Evolutionary conservation across 2,797 vertebrate genomes (phyloP).

Genomic region (Spheniscus humboldti): DNA sequence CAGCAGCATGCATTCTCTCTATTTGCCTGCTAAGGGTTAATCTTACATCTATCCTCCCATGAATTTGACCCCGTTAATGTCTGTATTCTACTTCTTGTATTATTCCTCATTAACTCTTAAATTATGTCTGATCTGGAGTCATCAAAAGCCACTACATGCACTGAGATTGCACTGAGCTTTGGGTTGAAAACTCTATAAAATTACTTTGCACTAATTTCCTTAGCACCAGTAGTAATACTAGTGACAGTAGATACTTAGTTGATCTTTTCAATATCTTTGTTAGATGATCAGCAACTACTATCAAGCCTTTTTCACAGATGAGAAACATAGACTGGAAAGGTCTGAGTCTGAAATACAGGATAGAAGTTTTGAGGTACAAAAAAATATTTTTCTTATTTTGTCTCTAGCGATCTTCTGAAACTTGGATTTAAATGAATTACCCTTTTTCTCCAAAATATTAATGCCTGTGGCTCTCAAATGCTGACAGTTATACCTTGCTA

Average conservation of each 20-base stretch:
- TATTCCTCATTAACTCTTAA: constrained; percentile 30
- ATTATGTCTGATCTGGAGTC: not conserved
- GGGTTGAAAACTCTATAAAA: not conserved
- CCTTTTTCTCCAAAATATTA: not conserved
- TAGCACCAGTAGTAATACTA: not conserved
- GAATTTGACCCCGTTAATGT: not conserved
- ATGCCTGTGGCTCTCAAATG: not conserved
- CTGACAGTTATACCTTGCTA: not conserved
- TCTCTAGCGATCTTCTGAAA: not conserved
- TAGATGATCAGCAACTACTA: not conserved
- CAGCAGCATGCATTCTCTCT: not conserved
- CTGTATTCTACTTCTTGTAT: not conserved
- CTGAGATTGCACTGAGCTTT: not conserved
- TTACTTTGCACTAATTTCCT: not conserved
- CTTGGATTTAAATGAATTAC: not conserved
- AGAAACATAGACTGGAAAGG: not conserved
- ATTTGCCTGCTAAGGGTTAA: not conserved
- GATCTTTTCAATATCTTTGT: not conserved
- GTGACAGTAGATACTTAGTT: not conserved
- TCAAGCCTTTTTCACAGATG: not conserved
- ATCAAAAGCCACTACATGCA: not conserved
- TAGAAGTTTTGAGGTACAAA: not conserved
- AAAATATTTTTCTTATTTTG: not conserved
- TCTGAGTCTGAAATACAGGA: not conserved
- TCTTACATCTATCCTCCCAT: not conserved